Base-by-base conservation (phyloP, 2,113 vertebrate genomes). In the Tympanuchus pallidicinctus region DNA sequence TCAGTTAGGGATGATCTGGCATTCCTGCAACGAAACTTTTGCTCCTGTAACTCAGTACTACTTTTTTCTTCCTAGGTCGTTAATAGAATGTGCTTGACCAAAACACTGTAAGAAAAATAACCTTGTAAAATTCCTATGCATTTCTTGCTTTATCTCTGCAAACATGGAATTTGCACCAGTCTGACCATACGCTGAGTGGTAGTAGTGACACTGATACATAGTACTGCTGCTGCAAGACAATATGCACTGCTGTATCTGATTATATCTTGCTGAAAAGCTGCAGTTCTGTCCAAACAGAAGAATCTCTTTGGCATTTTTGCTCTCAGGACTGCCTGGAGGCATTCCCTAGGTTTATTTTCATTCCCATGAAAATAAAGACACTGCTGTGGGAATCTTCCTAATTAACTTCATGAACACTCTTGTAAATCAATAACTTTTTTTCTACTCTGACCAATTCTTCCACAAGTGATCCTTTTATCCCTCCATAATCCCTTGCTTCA, bases 401-500 rank as follows among this genome's bases (percentile, higher is more conserved):
- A 86, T 80, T 73, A 80, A 7, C 48, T 22, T 11, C 36, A 43
- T 11, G 71, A 82, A 9, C 8, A 27, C 48, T 65, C 63, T 32
- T 85, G 34, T 56, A 56, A 82, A 69, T 48, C 28, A 27, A 7
- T 40, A 32, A 12, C 5, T 66, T 48, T 36, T 91, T 89, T 76
- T 72, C 19, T 0, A 0, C 43, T 82, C 78, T 82, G 32, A 32
- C 57, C 16, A 0, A 0, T 32, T 82, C 34, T 72, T 85, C 59
- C 67, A 52, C 22, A 34, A 79, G 38, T 16, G 34, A 79, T 79
- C 32, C 34, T 79, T 91, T 88, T 52, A 85, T 72, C 57, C 56
- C 34, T 75, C 21, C 67, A 4, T 57, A 57, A 76, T 76, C 60
- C 85, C 85, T 65, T 7, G 1, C 38, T 61, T 89, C 74, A 74